Percentiles rank a stretch among this genome's conserved stretches.
Evolutionary conservation across 2,888 invertebrate genomes (phyloP).

Genomic region (Rhingia campestris): DNA sequence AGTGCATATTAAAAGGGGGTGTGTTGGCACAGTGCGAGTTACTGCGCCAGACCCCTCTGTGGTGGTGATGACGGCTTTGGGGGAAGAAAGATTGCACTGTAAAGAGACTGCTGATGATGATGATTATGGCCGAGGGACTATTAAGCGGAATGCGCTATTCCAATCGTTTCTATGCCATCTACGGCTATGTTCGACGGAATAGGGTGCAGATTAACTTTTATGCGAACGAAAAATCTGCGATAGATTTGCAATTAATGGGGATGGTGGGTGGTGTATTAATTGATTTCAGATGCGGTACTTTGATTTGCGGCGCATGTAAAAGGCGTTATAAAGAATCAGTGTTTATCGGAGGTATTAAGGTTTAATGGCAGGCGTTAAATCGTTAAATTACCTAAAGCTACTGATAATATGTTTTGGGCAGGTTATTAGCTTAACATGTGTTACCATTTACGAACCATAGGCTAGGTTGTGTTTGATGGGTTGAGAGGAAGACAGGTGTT

Average conservation of each 20-base stretch:
- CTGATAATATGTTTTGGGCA: constrained; percentile 1
- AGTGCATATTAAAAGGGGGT: constrained; percentile 64
- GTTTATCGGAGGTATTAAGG: constrained; percentile 10
- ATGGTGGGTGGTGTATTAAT: constrained; percentile 46
- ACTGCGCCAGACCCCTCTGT: not conserved
- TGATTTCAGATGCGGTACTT: constrained; percentile 56
- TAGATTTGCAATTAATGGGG: constrained; percentile 66
- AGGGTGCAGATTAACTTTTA: constrained; percentile 22
- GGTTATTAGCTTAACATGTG: not conserved
- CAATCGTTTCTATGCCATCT: not conserved
- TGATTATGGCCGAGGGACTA: constrained; percentile 62
- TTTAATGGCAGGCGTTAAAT: constrained; percentile 24
- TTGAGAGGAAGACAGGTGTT: too few species aligned
- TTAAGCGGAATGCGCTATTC: constrained; percentile 59
- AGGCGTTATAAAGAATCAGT: constrained; percentile 1
- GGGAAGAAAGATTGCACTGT: constrained; percentile 66
- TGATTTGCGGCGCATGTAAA: constrained; percentile 34
- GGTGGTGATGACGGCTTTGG: not conserved
- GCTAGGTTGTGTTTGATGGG: too few species aligned
- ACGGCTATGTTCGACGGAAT: constrained; percentile 1
- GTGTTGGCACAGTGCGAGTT: not conserved
- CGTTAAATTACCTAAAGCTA: constrained; percentile 9
- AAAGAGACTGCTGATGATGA: constrained; percentile 58
- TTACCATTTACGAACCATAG: not conserved
- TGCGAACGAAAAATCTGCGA: constrained; percentile 40